Evolutionary conservation across 1,140 invertebrate genomes (phyloP).

Genomic region (Zelostemma sp.): DNA sequence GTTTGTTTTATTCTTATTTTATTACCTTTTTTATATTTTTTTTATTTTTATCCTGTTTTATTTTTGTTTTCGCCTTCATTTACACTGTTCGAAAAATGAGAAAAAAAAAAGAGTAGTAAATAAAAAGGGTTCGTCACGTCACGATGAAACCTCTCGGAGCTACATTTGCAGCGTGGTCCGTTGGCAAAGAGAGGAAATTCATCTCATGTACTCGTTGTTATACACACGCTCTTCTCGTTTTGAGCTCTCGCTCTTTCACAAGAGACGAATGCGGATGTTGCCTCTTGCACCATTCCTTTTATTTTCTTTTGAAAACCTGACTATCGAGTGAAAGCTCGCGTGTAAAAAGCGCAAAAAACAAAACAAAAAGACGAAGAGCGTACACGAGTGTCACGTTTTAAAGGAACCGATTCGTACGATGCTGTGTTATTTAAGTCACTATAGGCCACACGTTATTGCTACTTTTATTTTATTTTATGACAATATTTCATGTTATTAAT

Average conservation of each 20-base stretch:
- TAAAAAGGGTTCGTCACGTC: background rate
- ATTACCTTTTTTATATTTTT: constrained; percentile 13
- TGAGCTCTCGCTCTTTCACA: constrained; percentile 42
- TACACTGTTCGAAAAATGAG: constrained; percentile 5
- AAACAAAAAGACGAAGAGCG: constrained; percentile 22
- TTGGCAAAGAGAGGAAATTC: constrained; percentile 43
- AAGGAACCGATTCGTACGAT: constrained; percentile 62
- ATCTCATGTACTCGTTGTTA: constrained; percentile 48
- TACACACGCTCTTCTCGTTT: constrained; percentile 42
- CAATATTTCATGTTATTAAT: constrained; percentile 70
- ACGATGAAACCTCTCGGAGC: background rate
- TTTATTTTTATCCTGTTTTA: constrained; percentile 28
- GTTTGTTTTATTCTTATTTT: constrained; percentile 40
- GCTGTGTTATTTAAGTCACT: constrained; percentile 71
- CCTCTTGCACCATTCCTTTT: constrained; percentile 9
- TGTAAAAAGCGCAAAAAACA: constrained; percentile 30
- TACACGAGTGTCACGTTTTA: constrained; percentile 39
- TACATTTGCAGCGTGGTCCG: constrained; percentile 27
- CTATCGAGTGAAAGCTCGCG: constrained; percentile 36
- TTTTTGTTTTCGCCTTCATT: constrained; percentile 18
- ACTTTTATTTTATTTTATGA: constrained; percentile 69
- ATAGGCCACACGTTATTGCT: constrained; percentile 67
- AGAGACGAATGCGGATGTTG: constrained; percentile 48
- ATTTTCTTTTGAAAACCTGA: constrained; percentile 42
- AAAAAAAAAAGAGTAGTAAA: background rate